Evolutionary conservation across 2,113 vertebrate species (phyloP).

Genomic region (Pleuronectes platessa): DNA sequence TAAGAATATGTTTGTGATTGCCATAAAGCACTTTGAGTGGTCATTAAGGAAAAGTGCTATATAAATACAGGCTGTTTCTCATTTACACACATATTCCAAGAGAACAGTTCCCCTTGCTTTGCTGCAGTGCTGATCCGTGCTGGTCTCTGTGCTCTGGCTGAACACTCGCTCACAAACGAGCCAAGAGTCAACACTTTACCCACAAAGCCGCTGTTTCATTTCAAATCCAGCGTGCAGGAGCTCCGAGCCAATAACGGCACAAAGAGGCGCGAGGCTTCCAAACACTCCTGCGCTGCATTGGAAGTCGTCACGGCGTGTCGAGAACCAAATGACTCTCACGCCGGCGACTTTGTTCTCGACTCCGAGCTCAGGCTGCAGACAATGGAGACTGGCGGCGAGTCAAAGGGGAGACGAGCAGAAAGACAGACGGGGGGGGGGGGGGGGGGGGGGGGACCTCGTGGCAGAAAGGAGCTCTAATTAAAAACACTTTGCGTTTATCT

Average conservation of each 20-base stretch:
- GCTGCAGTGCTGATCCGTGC: background rate
- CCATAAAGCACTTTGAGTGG: no score
- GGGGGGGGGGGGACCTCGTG: slow-evolving; percentile 23
- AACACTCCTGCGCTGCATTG: background rate
- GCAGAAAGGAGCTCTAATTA: slow-evolving; percentile 63
- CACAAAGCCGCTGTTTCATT: slow-evolving; percentile 12
- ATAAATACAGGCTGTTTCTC: no score
- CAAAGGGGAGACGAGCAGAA: slow-evolving; percentile 30
- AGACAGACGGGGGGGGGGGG: background rate
- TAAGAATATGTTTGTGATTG: no score
- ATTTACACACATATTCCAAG: no score
- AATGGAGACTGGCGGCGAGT: slow-evolving; percentile 45
- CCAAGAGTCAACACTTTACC: slow-evolving; percentile 21
- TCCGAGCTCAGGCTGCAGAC: slow-evolving; percentile 44
- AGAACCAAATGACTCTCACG: slow-evolving; percentile 44
- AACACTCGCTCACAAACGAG: background rate
- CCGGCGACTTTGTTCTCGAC: slow-evolving; percentile 56
- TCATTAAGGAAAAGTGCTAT: no score
- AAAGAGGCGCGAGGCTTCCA: slow-evolving; percentile 6
- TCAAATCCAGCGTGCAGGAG: slow-evolving; percentile 22
- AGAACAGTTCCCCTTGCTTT: no score
- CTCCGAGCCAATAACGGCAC: slow-evolving; percentile 4
- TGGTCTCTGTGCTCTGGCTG: background rate
- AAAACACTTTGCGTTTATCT: slow-evolving; percentile 48
- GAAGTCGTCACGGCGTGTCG: slow-evolving; percentile 13